Evolutionary conservation across 1,140 invertebrate genomes (phyloP).

Genomic region (Bombus breviceps): DNA sequence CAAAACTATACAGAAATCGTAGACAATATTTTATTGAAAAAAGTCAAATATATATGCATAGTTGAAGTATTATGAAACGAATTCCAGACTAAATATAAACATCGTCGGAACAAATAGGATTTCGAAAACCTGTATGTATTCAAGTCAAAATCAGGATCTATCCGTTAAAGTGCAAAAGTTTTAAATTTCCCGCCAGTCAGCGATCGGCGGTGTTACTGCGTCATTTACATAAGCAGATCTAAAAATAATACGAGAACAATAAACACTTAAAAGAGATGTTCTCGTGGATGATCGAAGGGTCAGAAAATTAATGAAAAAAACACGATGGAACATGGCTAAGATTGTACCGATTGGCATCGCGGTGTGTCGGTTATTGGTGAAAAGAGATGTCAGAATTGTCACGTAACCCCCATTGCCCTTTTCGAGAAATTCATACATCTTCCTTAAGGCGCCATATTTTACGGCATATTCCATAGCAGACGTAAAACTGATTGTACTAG

Average conservation of each 20-base stretch:
- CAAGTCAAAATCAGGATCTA: not conserved
- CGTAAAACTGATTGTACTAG: constrained; percentile 57
- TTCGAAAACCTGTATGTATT: not conserved
- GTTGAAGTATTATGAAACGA: constrained; percentile 12
- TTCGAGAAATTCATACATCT: constrained; percentile 69
- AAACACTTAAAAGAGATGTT: constrained; percentile 62
- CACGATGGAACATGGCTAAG: constrained; percentile 12
- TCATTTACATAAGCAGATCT: constrained; percentile 79
- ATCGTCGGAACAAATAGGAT: not conserved
- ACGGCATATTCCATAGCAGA: constrained; percentile 71
- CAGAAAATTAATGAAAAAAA: constrained; percentile 22
- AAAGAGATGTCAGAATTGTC: constrained; percentile 28
- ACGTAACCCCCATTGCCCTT: constrained; percentile 58
- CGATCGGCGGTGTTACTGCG: constrained; percentile 72
- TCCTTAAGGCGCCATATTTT: constrained; percentile 84
- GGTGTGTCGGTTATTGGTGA: not conserved
- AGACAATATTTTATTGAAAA: not conserved
- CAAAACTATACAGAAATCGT: not conserved
- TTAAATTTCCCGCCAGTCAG: constrained; percentile 72
- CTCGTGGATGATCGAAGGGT: constrained; percentile 13
- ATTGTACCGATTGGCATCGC: constrained; percentile 6
- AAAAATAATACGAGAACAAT: constrained; percentile 77
- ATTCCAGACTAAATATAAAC: constrained; percentile 33
- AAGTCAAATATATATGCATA: constrained; percentile 2
- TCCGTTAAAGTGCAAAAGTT: constrained; percentile 15